Conservation (phyloP, 2,888 invertebrate species). For the Drosophila nr. medialis region DNA sequence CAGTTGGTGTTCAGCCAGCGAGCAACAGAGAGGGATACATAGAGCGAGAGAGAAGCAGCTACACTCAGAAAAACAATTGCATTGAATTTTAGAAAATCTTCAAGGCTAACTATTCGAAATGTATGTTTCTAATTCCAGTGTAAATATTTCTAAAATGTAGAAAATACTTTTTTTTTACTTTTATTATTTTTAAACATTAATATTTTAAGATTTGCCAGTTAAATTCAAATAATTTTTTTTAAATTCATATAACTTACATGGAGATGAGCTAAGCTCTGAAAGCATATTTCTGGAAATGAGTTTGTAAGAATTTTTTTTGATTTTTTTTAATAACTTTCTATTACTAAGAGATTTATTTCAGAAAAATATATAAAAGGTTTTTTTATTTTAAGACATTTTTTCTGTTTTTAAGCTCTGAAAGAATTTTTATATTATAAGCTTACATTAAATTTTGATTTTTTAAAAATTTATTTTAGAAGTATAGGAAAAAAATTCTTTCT, state of each 20-base stretch:
- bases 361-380: no score
- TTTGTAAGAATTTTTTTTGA: no score
- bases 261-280: no score
- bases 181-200: neutral
- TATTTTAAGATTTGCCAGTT: neutral
- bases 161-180: rapidly evolving
- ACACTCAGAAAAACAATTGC: neutral
- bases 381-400: no score
- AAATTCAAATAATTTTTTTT: neutral
- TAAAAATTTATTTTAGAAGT: neutral
- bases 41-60: constrained; percentile 6
- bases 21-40: constrained; percentile 24
- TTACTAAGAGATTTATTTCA: no score
- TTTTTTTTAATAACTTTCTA: no score
- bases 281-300: no score
- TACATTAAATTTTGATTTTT: no score
- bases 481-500: neutral
- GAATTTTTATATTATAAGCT: neutral
- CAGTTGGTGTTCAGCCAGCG: constrained; percentile 58
- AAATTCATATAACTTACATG: neutral
- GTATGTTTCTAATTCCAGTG: neutral
- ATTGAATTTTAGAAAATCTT: neutral
- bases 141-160: neutral
- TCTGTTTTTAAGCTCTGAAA: neutral
- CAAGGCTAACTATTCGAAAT: neutral